A percentile compares a stretch with the other conserved stretches of the same genome.
Conservation (phyloP, 2,113 vertebrate species). For the Cryptomyrus ogoouensis region DNA sequence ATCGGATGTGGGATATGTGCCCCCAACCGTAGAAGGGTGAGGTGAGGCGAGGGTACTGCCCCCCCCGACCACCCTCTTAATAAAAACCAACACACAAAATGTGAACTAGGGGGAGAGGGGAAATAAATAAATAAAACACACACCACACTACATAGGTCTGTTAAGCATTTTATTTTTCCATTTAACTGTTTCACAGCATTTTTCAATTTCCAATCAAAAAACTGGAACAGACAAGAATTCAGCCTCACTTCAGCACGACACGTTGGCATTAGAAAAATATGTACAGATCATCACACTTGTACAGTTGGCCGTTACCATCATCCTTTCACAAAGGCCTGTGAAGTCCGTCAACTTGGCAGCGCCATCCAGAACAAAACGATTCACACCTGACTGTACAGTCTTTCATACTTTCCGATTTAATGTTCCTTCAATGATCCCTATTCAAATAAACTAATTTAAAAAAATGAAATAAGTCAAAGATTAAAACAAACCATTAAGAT, state of each 20-base stretch:
- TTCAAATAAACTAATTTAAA: not conserved
- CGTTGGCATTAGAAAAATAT: conserved; percentile 32
- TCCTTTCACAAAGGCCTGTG: not conserved
- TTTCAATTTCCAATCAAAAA: conserved; percentile 26
- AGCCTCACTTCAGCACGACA: conserved; percentile 35
- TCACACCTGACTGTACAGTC: not conserved
- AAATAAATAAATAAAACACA: not conserved
- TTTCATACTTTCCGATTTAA: not conserved
- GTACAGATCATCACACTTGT: conserved; percentile 28
- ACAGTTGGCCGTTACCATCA: not conserved
- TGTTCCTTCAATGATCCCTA: not conserved
- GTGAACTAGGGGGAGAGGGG: not conserved
- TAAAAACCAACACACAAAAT: conserved; percentile 7
- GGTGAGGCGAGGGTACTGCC: not conserved
- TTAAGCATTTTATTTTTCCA: conserved; percentile 29
- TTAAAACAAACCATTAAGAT: not conserved
- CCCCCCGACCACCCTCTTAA: not conserved
- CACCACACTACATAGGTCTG: not conserved
- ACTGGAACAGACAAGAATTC: not conserved
- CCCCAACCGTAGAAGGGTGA: conserved; percentile 14
- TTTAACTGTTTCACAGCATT: conserved; percentile 42
- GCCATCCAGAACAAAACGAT: not conserved
- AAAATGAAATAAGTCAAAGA: not conserved
- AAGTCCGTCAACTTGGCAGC: not conserved
- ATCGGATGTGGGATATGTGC: conserved; percentile 25